These are phyloP conservation scores for Podilymbus podiceps DNA, from an alignment of 2,113 vertebrate species.

Conservation along the genomic window DNA sequence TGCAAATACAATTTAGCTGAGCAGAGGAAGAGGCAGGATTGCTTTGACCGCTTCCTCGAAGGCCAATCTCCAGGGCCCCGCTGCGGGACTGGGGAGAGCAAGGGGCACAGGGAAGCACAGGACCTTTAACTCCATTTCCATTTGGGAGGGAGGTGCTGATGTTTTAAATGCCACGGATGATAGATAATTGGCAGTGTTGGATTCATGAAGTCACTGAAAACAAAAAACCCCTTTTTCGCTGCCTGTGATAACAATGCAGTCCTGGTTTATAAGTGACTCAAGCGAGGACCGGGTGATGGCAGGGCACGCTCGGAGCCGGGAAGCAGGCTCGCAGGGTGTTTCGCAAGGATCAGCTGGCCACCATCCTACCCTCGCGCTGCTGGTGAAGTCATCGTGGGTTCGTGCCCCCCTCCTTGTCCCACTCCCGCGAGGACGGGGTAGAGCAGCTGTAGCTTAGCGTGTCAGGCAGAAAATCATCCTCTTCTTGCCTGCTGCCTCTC, in stretches of 20 bases:
- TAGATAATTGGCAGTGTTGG: background rate
- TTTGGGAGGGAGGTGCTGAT: constrained; percentile 21
- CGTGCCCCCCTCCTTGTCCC: background rate
- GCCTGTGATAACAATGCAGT: background rate
- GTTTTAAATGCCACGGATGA: background rate
- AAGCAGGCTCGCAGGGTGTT: background rate
- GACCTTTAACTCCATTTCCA: constrained; percentile 13
- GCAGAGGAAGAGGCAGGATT: background rate
- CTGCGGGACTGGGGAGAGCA: background rate
- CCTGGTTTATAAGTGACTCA: background rate
- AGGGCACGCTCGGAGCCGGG: background rate
- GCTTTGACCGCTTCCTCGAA: background rate
- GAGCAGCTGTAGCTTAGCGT: background rate
- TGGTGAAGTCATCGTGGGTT: constrained; percentile 6
- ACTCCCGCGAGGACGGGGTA: background rate
- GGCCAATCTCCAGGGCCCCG: background rate
- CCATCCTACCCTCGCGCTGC: background rate
- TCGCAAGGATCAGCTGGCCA: background rate
- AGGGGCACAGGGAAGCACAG: background rate
- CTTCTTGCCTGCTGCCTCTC: background rate
- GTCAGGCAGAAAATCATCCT: background rate
- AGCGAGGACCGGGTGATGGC: fast-evolving
- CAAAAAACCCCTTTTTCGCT: background rate
- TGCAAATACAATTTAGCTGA: background rate
- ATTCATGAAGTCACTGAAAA: background rate